Percentiles rank a stretch among this genome's conserved stretches.
Conservation (phyloP, 2,113 vertebrate genomes). For the Albula goreensis region DNA sequence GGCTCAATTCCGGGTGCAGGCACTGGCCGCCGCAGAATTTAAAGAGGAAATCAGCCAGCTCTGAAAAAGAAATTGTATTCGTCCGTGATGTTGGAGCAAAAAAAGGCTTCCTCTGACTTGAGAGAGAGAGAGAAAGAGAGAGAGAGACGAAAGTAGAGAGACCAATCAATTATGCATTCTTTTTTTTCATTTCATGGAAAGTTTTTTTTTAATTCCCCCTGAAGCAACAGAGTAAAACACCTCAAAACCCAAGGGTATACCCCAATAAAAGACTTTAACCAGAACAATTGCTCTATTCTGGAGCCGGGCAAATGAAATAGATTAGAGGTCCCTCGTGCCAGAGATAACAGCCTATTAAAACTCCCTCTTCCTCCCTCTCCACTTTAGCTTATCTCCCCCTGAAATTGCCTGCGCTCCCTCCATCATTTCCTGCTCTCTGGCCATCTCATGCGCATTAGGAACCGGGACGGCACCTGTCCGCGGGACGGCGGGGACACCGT, state of each 20-base stretch:
- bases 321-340: slow-evolving; percentile 1
- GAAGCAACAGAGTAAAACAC: neutral
- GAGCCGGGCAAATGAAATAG: neutral
- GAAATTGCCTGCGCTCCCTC: slow-evolving; percentile 4
- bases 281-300: neutral
- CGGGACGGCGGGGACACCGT: neutral
- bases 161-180: slow-evolving; percentile 71
- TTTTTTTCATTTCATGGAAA: neutral
- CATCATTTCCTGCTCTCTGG: neutral
- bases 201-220: neutral
- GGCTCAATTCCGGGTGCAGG: neutral
- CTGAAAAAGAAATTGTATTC: neutral
- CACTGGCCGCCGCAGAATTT: neutral
- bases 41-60: neutral
- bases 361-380: neutral
- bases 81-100: neutral
- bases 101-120: neutral
- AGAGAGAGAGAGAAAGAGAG: neutral
- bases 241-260: neutral
- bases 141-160: neutral
- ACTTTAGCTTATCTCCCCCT: slow-evolving; percentile 15
- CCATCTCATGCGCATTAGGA: neutral
- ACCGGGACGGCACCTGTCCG: neutral
- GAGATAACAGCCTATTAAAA: slow-evolving; percentile 22
- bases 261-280: neutral